Conservation (phyloP, 2,888 invertebrate genomes). For the Drosophila falleni region DNA sequence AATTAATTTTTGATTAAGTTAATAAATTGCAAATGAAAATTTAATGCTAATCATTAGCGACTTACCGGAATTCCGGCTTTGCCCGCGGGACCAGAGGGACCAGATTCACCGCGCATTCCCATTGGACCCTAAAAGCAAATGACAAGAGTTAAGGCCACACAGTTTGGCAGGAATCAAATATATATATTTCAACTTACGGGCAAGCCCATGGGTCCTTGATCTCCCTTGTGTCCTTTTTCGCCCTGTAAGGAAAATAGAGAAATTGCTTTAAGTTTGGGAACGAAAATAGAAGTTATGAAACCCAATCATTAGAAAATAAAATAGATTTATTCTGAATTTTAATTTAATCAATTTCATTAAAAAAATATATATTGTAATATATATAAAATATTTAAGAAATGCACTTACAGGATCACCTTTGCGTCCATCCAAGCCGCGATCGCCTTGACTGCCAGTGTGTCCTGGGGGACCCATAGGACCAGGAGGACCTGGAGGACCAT, state of each 20-base stretch:
- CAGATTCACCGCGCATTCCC: slow-evolving; percentile 85
- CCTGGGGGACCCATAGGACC: slow-evolving; percentile 91
- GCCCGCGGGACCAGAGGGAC: slow-evolving; percentile 84
- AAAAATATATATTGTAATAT: no score
- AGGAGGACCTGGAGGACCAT: slow-evolving; percentile 87
- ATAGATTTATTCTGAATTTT: no score
- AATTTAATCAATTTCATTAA: no score
- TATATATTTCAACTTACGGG: slow-evolving; percentile 90
- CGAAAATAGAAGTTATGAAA: no score
- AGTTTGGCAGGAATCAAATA: background rate
- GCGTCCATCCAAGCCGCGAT: slow-evolving; percentile 91
- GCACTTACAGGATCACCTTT: slow-evolving; percentile 92
- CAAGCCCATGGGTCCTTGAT: slow-evolving; percentile 95
- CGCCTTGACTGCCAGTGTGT: slow-evolving; percentile 83
- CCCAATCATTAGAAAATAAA: no score
- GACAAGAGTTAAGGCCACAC: background rate
- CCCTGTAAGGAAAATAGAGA: slow-evolving; percentile 66
- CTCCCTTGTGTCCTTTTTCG: slow-evolving; percentile 85
- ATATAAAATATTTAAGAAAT: accelerated
- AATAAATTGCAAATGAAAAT: slow-evolving; percentile 7
- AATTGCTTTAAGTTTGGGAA: no score
- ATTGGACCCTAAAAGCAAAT: slow-evolving; percentile 83
- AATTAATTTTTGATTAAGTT: slow-evolving; percentile 36
- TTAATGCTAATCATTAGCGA: slow-evolving; percentile 27
- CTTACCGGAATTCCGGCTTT: slow-evolving; percentile 86